Percentiles rank a stretch among this genome's conserved stretches.
Evolutionary conservation across 2,113 vertebrate species (phyloP).

Genomic region (Ailuropoda melanoleuca): DNA sequence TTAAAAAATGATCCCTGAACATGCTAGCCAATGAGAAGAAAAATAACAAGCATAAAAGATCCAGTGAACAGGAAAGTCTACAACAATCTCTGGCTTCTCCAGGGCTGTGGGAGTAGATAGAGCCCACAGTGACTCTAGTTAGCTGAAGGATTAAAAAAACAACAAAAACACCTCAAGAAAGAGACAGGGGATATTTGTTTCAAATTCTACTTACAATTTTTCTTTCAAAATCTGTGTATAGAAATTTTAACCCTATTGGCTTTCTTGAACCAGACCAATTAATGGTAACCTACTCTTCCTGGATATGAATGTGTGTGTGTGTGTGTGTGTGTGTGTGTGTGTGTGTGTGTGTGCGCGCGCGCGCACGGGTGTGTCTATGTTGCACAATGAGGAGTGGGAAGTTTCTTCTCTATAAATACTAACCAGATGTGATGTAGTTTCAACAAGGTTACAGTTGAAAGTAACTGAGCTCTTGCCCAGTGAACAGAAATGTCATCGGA

Average conservation of each 20-base stretch:
- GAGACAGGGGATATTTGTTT: rapidly evolving
- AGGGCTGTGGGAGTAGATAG: rapidly evolving
- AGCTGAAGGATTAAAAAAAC: not conserved
- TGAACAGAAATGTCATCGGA: not conserved
- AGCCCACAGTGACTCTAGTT: rapidly evolving
- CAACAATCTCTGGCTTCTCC: rapidly evolving
- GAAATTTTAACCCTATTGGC: not conserved
- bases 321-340: not conserved
- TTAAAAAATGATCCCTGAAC: rapidly evolving
- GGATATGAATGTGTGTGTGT: not conserved
- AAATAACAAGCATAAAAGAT: rapidly evolving
- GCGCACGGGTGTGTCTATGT: not conserved
- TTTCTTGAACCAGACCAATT: not conserved
- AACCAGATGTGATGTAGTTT: not conserved
- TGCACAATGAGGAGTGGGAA: not conserved
- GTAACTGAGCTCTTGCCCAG: not conserved
- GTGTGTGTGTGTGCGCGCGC: no score
- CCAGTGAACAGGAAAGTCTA: no score
- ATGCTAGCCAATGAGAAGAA: not conserved
- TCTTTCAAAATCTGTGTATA: not conserved
- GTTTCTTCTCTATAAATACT: not conserved
- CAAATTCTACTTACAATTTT: not conserved
- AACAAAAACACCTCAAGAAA: not conserved
- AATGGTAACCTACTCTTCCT: not conserved
- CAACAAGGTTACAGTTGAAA: not conserved